Percentiles rank a stretch among this genome's conserved stretches.
Evolutionary conservation across 2,888 invertebrate genomes (phyloP).

Genomic region (Macroteleia sp.): DNA sequence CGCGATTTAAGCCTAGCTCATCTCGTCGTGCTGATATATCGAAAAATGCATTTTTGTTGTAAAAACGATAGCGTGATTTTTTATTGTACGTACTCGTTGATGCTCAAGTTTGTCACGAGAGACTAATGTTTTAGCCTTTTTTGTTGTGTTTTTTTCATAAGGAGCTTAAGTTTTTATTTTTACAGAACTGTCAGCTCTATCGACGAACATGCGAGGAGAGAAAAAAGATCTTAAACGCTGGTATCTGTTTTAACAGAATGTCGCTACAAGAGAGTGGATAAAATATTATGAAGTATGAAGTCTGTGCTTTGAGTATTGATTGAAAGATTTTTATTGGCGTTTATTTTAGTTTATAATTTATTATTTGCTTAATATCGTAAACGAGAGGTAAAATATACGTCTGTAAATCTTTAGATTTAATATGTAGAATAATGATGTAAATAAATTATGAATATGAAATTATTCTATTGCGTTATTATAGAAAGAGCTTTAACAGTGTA

Average conservation of each 20-base stretch:
- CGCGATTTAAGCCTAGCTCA: constrained; percentile 49
- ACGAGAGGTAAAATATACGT: too few species aligned
- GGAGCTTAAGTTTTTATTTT: constrained; percentile 4
- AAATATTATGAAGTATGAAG: background rate
- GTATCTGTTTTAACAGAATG: background rate
- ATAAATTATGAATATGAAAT: too few species aligned
- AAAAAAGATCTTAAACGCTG: constrained; percentile 5
- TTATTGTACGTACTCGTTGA: constrained; percentile 5
- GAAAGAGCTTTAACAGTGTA: too few species aligned
- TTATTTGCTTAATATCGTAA: too few species aligned
- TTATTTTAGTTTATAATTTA: too few species aligned
- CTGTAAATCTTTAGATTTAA: too few species aligned
- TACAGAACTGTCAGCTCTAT: constrained; percentile 12
- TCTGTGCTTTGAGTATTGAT: background rate
- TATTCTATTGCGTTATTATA: too few species aligned
- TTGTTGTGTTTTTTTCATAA: constrained; percentile 6
- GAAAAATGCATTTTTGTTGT: constrained; percentile 11
- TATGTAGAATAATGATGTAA: too few species aligned
- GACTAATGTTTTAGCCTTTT: constrained; percentile 16
- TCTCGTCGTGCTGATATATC: constrained; percentile 20
- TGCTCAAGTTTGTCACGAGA: constrained; percentile 6
- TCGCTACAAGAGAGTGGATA: background rate
- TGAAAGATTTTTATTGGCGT: too few species aligned
- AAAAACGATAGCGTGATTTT: constrained; percentile 28
- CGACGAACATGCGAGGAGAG: constrained; percentile 4